Conservation (phyloP, 2,113 vertebrate species). For the Ia io region DNA sequence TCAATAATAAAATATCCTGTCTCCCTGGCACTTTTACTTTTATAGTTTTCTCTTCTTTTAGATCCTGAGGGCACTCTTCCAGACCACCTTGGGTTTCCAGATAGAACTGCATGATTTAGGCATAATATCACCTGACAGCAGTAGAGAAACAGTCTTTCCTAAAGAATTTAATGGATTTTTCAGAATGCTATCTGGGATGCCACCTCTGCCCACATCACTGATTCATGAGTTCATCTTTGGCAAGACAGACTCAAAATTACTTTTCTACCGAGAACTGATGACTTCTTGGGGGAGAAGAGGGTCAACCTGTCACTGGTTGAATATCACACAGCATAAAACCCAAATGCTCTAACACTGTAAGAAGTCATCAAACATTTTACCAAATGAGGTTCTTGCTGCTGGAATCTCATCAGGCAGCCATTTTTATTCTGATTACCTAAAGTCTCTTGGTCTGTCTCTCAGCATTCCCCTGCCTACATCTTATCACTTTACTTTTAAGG, state of each 20-base stretch:
- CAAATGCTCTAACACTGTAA: constrained; percentile 63
- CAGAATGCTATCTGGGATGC: constrained; percentile 66
- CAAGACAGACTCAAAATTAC: constrained; percentile 80
- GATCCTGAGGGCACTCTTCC: constrained; percentile 31
- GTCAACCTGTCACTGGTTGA: constrained; percentile 68
- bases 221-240: constrained; percentile 80
- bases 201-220: constrained; percentile 75
- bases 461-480: constrained; percentile 58
- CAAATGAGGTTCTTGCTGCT: constrained; percentile 74
- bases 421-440: constrained; percentile 80
- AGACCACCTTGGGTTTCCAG: constrained; percentile 63
- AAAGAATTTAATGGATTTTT: constrained; percentile 79
- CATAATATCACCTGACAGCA: constrained; percentile 59
- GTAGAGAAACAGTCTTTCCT: constrained; percentile 57
- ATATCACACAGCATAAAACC: constrained; percentile 75
- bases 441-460: constrained; percentile 76
- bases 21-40: constrained; percentile 44
- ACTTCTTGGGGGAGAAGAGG: constrained; percentile 74
- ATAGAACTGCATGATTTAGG: constrained; percentile 66
- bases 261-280: constrained; percentile 79
- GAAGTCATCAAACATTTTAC: constrained; percentile 75
- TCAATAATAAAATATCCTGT: constrained; percentile 62
- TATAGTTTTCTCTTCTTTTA: constrained; percentile 43
- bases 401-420: constrained; percentile 73
- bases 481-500: constrained; percentile 65